Evolutionary conservation across 2,797 vertebrate genomes (phyloP).

Genomic region (Periophthalmus magnuspinnatus): DNA sequence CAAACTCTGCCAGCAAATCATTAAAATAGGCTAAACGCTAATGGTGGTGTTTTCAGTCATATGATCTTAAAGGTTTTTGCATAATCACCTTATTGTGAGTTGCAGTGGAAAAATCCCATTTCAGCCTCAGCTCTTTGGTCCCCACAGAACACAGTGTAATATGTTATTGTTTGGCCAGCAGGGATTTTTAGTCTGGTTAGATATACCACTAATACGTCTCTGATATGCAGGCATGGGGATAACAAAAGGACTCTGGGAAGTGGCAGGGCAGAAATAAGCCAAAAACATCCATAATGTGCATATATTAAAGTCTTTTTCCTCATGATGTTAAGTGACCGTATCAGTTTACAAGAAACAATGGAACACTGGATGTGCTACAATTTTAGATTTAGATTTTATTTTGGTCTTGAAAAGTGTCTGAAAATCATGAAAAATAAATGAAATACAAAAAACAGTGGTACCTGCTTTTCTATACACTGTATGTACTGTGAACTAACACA

Average conservation of each 20-base stretch:
- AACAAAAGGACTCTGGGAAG: slow-evolving; percentile 9
- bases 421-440: background rate
- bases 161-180: slow-evolving; percentile 29
- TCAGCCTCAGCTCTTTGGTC: slow-evolving; percentile 26
- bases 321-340: background rate
- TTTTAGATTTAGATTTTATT: background rate
- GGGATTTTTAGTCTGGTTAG: slow-evolving; percentile 12
- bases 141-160: slow-evolving; percentile 10
- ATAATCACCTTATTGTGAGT: slow-evolving; percentile 26
- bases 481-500: background rate
- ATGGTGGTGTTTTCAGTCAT: slow-evolving; percentile 29
- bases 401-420: background rate
- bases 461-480: background rate
- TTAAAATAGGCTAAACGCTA: slow-evolving; percentile 23
- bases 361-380: background rate
- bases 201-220: slow-evolving; percentile 13
- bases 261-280: slow-evolving; percentile 10
- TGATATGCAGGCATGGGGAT: slow-evolving; percentile 6
- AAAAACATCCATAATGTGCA: background rate
- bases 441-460: background rate
- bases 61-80: slow-evolving; percentile 13
- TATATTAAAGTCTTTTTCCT: background rate
- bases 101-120: slow-evolving; percentile 25
- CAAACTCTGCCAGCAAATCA: slow-evolving; percentile 24
- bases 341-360: background rate